Percentiles rank a stretch among this genome's conserved stretches.
Evolutionary conservation across 2,797 vertebrate species (phyloP).

Genomic region (Luscinia luscinia): DNA sequence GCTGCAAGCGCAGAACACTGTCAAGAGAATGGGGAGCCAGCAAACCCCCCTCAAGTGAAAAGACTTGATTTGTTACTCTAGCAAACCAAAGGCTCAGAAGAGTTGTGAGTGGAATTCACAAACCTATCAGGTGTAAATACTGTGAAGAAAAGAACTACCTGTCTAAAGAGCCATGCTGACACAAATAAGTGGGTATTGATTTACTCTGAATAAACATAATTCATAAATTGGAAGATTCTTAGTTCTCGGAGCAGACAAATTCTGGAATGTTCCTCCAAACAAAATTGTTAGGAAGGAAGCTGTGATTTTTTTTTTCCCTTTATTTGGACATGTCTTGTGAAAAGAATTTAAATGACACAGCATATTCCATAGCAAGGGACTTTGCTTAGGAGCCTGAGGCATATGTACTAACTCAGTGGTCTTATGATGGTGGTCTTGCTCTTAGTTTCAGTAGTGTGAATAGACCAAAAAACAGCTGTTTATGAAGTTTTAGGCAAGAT

Average conservation of each 20-base stretch:
- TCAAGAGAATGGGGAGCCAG: not conserved
- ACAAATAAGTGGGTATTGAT: not conserved
- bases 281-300: not conserved
- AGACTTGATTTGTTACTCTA: not conserved
- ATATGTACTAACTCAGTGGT: not conserved
- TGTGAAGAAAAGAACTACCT: not conserved
- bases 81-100: not conserved
- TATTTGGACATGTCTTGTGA: not conserved
- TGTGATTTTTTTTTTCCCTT: not conserved
- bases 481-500: not conserved
- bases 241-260: not conserved
- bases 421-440: not conserved
- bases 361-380: not conserved
- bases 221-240: not conserved
- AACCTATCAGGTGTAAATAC: not conserved
- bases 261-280: not conserved
- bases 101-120: not conserved
- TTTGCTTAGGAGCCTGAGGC: not conserved
- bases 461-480: not conserved
- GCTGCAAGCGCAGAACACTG: not conserved
- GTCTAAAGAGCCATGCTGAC: not conserved
- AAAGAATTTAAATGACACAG: not conserved
- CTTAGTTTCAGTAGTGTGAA: not conserved
- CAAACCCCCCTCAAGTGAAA: not conserved
- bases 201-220: not conserved